Conservation (phyloP, 1,140 invertebrate species). For the Formica selysi region DNA sequence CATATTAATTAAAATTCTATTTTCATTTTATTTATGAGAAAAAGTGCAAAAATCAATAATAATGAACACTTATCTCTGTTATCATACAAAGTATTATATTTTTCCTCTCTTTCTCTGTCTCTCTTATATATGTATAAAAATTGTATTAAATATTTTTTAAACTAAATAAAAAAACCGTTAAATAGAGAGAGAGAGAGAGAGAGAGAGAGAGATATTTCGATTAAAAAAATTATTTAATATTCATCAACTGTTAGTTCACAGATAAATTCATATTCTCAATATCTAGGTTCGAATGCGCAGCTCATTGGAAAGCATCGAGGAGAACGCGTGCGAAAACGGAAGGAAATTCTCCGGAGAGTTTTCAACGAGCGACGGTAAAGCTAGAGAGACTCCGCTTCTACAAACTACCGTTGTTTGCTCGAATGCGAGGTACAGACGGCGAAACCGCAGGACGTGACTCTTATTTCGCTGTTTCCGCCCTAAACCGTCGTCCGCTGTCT, state of each 20-base stretch:
- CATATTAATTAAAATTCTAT: neutral
- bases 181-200: neutral
- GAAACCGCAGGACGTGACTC: constrained; percentile 57
- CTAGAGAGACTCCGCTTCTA: constrained; percentile 16
- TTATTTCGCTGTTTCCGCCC: constrained; percentile 54
- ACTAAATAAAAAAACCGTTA: neutral
- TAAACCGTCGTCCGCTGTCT: constrained; percentile 43
- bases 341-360: neutral
- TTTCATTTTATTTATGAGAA: neutral
- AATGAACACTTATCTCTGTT: neutral
- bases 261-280: neutral
- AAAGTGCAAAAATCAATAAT: too few relatives aligned
- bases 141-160: neutral
- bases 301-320: neutral
- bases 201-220: neutral
- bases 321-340: constrained; percentile 7
- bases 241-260: neutral
- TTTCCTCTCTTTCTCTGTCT: neutral
- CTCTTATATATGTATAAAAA: too few relatives aligned
- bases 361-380: constrained; percentile 35
- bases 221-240: neutral
- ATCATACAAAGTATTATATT: neutral
- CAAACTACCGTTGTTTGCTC: constrained; percentile 50
- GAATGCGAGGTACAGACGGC: constrained; percentile 24
- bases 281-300: neutral